These are phyloP conservation scores for Sanderia malayensis DNA, from an alignment of 30 jellyfish, hydroid and myxozoan species.

Conservation along the genomic window DNA sequence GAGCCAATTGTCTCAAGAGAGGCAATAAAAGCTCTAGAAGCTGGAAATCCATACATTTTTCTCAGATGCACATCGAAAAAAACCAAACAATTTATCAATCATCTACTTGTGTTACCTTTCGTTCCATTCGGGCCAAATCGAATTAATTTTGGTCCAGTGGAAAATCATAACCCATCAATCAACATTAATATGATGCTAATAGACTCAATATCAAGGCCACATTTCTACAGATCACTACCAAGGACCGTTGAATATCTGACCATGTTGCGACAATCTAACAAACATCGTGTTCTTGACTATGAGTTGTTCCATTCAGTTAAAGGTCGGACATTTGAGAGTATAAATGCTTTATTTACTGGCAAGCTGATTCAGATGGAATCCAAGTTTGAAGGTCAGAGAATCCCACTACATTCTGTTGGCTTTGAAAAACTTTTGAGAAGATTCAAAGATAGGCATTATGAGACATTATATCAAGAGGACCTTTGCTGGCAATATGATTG, in stretches of 20 bases:
- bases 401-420: conserved; percentile 45
- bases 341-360: conserved; percentile 70
- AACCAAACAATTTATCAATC: conserved; percentile 3
- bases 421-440: conserved; percentile 18
- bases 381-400: conserved; percentile 37
- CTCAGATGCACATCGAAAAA: conserved; percentile 27
- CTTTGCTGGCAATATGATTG: conserved; percentile 71
- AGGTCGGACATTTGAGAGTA: conserved; percentile 65
- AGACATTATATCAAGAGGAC: conserved; percentile 76
- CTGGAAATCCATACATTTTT: conserved; percentile 46
- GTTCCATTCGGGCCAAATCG: not conserved
- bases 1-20: not conserved
- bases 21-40: conserved; percentile 10
- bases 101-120: conserved; percentile 48
- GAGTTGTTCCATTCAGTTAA: conserved; percentile 57
- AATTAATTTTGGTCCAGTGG: not conserved
- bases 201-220: conserved; percentile 81
- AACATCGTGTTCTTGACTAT: conserved; percentile 56
- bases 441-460: conserved; percentile 38
- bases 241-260: conserved; percentile 41
- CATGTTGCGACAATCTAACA: conserved; percentile 1
- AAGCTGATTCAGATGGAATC: conserved; percentile 19
- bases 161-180: not conserved
- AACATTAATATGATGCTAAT: conserved; percentile 58
- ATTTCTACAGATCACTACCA: conserved; percentile 69